Evolutionary conservation across 2,888 invertebrate species (phyloP).

Genomic region (Drosophila quinaria): DNA sequence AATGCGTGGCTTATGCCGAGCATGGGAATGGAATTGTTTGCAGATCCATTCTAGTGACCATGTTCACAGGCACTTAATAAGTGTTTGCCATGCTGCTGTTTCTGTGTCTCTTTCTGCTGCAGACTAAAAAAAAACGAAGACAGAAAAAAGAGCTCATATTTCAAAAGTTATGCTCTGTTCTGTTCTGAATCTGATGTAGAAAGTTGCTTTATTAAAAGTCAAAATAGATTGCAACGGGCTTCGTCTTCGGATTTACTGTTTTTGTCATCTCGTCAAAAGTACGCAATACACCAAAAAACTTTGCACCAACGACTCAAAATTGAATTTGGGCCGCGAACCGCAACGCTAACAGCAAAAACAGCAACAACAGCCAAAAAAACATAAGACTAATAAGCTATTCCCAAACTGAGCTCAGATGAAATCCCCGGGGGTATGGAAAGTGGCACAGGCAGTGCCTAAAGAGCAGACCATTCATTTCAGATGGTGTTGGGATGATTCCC

Average conservation of each 20-base stretch:
- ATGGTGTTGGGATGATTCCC: constrained; percentile 29
- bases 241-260: constrained; percentile 18
- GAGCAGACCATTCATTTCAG: constrained; percentile 39
- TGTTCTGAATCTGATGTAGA: constrained; percentile 29
- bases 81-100: constrained; percentile 36
- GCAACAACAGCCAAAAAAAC: constrained; percentile 10
- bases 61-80: constrained; percentile 61
- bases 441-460: constrained; percentile 8
- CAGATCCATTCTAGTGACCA: constrained; percentile 41
- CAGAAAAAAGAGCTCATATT: constrained; percentile 33
- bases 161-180: constrained; percentile 39
- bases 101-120: constrained; percentile 1
- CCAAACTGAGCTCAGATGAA: constrained; percentile 13
- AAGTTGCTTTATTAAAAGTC: constrained; percentile 60
- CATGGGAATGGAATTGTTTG: constrained; percentile 51
- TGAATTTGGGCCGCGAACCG: constrained; percentile 39
- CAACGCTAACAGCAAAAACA: constrained; percentile 7
- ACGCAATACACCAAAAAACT: constrained; percentile 27
- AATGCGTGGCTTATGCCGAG: constrained; percentile 45
- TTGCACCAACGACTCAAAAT: constrained; percentile 39
- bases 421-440: constrained; percentile 10
- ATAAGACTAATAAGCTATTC: constrained; percentile 44
- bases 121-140: constrained; percentile 17
- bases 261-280: constrained; percentile 51
- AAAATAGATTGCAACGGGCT: constrained; percentile 49